Evolutionary conservation across 2,113 vertebrate species (phyloP).

Genomic region (Potamarius usumacintae): DNA sequence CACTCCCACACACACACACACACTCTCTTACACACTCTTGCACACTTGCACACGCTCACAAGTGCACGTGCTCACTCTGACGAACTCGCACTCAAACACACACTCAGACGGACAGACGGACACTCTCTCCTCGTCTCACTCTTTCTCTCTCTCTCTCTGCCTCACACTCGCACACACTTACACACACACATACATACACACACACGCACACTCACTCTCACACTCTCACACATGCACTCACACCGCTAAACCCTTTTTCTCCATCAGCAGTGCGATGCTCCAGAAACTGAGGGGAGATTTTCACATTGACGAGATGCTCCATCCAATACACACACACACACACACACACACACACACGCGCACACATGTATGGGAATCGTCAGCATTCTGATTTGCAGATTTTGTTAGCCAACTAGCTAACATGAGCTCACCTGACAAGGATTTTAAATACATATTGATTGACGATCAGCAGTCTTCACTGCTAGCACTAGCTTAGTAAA

Average conservation of each 20-base stretch:
- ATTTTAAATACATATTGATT: background rate
- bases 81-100: constrained; percentile 50
- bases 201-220: constrained; percentile 48
- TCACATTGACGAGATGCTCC: constrained; percentile 69
- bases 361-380: background rate
- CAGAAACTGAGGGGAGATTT: constrained; percentile 74
- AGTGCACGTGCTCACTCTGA: constrained; percentile 46
- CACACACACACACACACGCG: constrained; percentile 33
- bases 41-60: constrained; percentile 40
- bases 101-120: constrained; percentile 15
- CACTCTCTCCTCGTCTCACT: constrained; percentile 56
- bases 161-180: constrained; percentile 45
- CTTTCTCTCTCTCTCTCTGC: constrained; percentile 39
- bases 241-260: constrained; percentile 72
- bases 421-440: background rate
- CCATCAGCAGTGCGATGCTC: constrained; percentile 71
- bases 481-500: background rate
- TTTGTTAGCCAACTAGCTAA: background rate
- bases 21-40: background rate
- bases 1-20: constrained; percentile 43
- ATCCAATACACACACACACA: constrained; percentile 49
- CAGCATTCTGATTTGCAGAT: background rate
- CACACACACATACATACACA: constrained; percentile 46
- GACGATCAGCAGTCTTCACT: background rate
- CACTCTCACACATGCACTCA: constrained; percentile 33